Evolutionary conservation across 1,140 invertebrate genomes (phyloP), one percentile per base, ranked within the genome.

Genomic region (Formica selysi): DNA sequence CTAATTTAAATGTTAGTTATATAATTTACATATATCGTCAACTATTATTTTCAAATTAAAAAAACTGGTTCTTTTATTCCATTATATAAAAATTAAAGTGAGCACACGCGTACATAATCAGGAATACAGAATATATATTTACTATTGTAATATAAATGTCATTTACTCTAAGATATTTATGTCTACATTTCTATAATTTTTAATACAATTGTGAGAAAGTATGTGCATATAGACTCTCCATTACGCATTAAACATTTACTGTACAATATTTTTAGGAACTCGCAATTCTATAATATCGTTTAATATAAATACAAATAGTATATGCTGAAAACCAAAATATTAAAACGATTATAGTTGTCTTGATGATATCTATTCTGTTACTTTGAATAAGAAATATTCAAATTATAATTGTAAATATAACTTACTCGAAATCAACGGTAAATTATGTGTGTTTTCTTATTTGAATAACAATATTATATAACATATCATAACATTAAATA

Each of bases 221-320:
- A 71, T 81, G 36, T 81, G 65, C 44, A 26, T 57, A n/a, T 73
- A 73, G 62, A 86, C 41, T 89, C 41, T 89, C 61, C 86, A 89
- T 29, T 16, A 62, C 67, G 54, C 51, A 78, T 83, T 68, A 73
- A 73, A 83, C 29, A 89, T 89, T 90, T 89, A 90, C 81, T 86
- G 74, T 86, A 90, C 78, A 87, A 89, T 79, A 87, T 67, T 74
- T 89, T 78, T 90, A 90, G 88, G 88, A 90, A 90, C 88, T 90
- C 89, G 88, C 86, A 84, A 89, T 83, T 86, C 88, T 86, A 86
- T 84, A 76, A 83, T 73, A 84, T 65, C 29, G 16, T 65, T 51
- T 76, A 51, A 62, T 67, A 29, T 64, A 81, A 86, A 86, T 41
- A 86, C 51, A 48, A 38, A 22, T 29, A 48, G 51, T 32, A 41